These are phyloP conservation scores for Hermodice carunculata DNA, from an alignment of 2,888 invertebrate genomes.

Conservation along the genomic window DNA sequence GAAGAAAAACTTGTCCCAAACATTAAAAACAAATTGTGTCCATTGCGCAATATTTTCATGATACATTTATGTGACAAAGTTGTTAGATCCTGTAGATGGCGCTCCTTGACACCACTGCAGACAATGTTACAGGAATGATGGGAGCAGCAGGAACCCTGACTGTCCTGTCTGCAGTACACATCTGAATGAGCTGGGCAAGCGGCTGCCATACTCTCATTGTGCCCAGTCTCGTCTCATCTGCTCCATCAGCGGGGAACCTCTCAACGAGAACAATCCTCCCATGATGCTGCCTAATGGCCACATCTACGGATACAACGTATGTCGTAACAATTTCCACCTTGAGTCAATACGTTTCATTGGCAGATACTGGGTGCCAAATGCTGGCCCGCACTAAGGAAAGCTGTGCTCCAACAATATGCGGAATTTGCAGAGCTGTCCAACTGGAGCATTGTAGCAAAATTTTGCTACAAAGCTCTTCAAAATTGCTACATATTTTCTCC, in stretches of 20 bases:
- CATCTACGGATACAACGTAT: constrained; percentile 78
- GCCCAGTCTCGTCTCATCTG: constrained; percentile 96
- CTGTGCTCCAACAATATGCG: too few species aligned
- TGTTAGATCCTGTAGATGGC: too few species aligned
- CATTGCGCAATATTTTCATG: too few species aligned
- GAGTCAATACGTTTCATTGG: too few species aligned
- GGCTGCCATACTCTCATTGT: constrained; percentile 92
- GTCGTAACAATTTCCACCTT: constrained; percentile 27
- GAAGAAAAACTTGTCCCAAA: too few species aligned
- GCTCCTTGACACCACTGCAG: constrained; percentile 36
- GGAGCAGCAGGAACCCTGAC: constrained; percentile 76
- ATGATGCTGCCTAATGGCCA: constrained; percentile 99
- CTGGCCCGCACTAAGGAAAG: too few species aligned
- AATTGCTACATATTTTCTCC: too few species aligned
- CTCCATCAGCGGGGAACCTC: constrained; percentile 86
- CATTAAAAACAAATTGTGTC: too few species aligned
- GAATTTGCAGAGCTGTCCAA: too few species aligned
- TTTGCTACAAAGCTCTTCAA: too few species aligned
- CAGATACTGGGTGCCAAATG: too few species aligned
- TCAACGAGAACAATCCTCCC: constrained; percentile 98
- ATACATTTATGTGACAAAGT: too few species aligned
- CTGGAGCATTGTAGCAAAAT: background rate
- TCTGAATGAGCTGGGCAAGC: constrained; percentile 86
- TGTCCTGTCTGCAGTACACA: constrained; percentile 95
- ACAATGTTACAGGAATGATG: constrained; percentile 66